phyloP scores from a whole-genome alignment of 1,140 invertebrate genomes.

The Leptopilina boulardi region DNA sequence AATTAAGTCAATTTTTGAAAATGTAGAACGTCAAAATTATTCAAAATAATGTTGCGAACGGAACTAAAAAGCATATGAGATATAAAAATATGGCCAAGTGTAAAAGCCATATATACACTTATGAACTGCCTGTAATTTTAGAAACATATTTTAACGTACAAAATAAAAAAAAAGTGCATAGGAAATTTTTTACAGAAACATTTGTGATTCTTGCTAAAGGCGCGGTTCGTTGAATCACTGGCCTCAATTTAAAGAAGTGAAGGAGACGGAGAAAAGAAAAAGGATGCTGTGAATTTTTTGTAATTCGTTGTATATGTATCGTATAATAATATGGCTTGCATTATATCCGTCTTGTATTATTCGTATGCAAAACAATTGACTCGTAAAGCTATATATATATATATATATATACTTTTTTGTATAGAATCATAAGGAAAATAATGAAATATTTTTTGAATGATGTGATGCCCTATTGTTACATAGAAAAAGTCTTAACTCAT shows the following conservation, averaged over 20 bases:
- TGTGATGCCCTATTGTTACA: no score
- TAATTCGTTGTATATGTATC: slow-evolving; percentile 53
- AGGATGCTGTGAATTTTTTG: slow-evolving; percentile 63
- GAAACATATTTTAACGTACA: neutral
- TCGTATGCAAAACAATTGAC: no score
- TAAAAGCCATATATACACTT: neutral
- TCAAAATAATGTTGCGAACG: no score
- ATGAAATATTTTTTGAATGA: no score
- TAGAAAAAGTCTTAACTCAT: no score
- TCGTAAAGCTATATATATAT: no score
- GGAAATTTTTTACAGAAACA: neutral
- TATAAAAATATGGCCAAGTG: neutral
- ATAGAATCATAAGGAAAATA: no score
- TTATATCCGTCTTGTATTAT: slow-evolving; percentile 72
- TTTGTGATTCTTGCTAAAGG: neutral
- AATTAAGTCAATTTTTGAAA: no score
- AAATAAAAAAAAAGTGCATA: neutral
- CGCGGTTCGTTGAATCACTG: slow-evolving; percentile 5
- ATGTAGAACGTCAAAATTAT: no score
- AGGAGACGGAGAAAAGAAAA: slow-evolving; percentile 41
- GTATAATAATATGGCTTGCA: slow-evolving; percentile 71
- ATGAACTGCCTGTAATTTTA: neutral
- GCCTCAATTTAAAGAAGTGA: slow-evolving; percentile 50
- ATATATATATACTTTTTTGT: no score
- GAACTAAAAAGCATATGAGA: no score